Evolutionary conservation across 2,113 vertebrate species (phyloP).

Genomic region (Peromyscus maniculatus): DNA sequence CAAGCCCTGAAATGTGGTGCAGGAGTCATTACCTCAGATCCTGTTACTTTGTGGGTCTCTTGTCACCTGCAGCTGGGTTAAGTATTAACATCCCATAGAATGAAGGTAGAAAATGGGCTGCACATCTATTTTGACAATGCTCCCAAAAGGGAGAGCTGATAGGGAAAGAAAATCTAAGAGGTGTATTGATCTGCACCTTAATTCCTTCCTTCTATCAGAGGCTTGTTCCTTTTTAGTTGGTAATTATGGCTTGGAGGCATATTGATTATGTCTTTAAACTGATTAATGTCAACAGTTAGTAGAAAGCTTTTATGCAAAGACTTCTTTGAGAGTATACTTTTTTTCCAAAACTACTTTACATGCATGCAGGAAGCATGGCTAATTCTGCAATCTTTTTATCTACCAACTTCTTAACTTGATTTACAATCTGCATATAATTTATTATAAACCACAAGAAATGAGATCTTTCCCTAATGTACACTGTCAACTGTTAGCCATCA

Average conservation of each 20-base stretch:
- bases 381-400: not conserved
- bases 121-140: conserved; percentile 36
- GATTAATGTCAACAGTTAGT: conserved; percentile 34
- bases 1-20: not conserved
- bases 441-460: not conserved
- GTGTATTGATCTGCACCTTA: not conserved
- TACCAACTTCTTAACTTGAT: not conserved
- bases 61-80: conserved; percentile 39
- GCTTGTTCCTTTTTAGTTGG: conserved; percentile 1
- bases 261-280: conserved; percentile 30
- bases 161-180: conserved; percentile 26
- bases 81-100: not conserved
- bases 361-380: not conserved
- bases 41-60: not conserved
- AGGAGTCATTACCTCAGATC: not conserved
- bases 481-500: not conserved
- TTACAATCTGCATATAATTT: not conserved
- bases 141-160: not conserved
- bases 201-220: not conserved
- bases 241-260: conserved; percentile 13
- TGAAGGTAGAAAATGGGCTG: not conserved
- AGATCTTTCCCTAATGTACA: not conserved
- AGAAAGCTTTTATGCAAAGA: conserved; percentile 18
- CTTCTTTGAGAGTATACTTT: not conserved
- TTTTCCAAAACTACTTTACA: not conserved